Evolutionary conservation across 2,113 vertebrate genomes (phyloP).

Genomic region (Gymnorhina tibicen): DNA sequence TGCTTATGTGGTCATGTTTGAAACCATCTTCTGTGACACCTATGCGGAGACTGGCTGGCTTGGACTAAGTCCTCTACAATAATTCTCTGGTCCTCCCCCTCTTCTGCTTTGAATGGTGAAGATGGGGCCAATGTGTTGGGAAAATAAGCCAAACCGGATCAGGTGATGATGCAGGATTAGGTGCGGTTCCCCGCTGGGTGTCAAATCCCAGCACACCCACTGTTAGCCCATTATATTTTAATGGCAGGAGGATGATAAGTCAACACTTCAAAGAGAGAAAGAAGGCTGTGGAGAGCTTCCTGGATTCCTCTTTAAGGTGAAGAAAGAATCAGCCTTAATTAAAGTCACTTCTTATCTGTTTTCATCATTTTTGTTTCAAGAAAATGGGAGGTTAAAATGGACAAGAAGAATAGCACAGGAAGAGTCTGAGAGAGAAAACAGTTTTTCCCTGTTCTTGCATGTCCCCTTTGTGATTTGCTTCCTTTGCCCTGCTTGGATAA

Average conservation of each 20-base stretch:
- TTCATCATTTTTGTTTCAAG: slow-evolving; percentile 35
- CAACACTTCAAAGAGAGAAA: slow-evolving; percentile 47
- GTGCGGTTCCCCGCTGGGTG: slow-evolving; percentile 20
- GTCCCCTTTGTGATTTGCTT: slow-evolving; percentile 17
- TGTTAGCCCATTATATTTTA: slow-evolving; percentile 62
- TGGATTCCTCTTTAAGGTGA: slow-evolving; percentile 2
- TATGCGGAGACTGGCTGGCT: background rate
- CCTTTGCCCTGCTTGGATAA: background rate
- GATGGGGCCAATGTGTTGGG: background rate
- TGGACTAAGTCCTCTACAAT: background rate
- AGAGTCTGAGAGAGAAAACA: slow-evolving; percentile 18
- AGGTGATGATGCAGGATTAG: slow-evolving; percentile 56
- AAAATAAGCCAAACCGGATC: slow-evolving; percentile 22
- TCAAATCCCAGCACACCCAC: slow-evolving; percentile 58
- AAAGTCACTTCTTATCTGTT: slow-evolving; percentile 57
- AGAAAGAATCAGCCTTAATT: slow-evolving; percentile 48
- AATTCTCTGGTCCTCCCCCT: background rate
- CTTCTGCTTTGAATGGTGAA: slow-evolving; percentile 36
- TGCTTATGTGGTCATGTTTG: background rate
- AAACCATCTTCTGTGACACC: background rate
- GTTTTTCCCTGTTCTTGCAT: background rate
- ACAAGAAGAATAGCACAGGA: slow-evolving; percentile 29
- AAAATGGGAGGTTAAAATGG: slow-evolving; percentile 47
- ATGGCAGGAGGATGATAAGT: slow-evolving; percentile 45
- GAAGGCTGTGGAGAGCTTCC: slow-evolving; percentile 1